Percentiles rank a stretch among this genome's conserved stretches.
Conservation (phyloP, 37 sponge, comb jelly and placozoan species). For the Theonella swinhoei region DNA sequence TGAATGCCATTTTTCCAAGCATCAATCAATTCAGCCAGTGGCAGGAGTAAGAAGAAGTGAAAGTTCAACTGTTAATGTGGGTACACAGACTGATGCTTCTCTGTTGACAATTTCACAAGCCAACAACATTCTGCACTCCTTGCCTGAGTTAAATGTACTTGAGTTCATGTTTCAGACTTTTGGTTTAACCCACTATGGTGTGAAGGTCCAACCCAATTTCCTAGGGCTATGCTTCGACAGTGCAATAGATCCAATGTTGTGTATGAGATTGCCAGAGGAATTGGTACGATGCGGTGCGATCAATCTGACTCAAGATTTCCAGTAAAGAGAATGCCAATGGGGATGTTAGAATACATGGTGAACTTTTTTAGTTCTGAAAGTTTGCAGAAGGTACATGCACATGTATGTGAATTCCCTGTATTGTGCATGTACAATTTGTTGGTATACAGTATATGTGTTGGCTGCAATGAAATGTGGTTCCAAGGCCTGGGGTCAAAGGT, state of each 20-base stretch:
- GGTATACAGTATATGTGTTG: too few species aligned
- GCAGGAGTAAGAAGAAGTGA: not conserved
- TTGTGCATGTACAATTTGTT: too few species aligned
- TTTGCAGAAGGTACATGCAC: not conserved
- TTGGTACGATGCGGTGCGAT: slow-evolving; percentile 6
- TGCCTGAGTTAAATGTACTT: not conserved
- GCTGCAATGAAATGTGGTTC: too few species aligned
- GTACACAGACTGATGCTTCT: too few species aligned
- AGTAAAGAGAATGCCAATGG: not conserved
- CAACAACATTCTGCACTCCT: not conserved
- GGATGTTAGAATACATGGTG: slow-evolving; percentile 12
- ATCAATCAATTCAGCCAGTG: too few species aligned
- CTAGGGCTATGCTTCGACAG: slow-evolving; percentile 2
- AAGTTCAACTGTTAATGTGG: not conserved
- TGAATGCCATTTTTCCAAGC: too few species aligned
- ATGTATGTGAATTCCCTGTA: too few species aligned
- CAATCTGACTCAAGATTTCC: slow-evolving; percentile 2
- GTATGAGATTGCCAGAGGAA: slow-evolving; percentile 5
- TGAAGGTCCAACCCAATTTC: not conserved
- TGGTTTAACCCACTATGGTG: too few species aligned
- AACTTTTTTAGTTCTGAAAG: slow-evolving; percentile 3
- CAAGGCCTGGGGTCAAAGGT: too few species aligned
- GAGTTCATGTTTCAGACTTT: not conserved
- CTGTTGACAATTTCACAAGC: too few species aligned
- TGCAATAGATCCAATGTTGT: slow-evolving; percentile 2